phyloP scores from a whole-genome alignment of 2,888 invertebrate genomes.

The Sinopyrophorus schimmeli region DNA sequence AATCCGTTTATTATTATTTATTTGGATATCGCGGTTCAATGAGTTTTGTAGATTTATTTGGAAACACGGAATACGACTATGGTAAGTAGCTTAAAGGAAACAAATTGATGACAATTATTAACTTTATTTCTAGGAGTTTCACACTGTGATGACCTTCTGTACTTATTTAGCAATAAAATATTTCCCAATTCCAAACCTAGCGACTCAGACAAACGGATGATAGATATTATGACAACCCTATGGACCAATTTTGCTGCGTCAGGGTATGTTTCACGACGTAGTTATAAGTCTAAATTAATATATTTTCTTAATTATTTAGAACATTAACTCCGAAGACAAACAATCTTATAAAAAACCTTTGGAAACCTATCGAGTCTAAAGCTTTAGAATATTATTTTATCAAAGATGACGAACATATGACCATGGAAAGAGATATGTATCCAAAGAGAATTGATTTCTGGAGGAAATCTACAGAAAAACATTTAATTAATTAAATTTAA shows the following conservation, averaged over 20 bases:
- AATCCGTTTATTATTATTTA: constrained; percentile 68
- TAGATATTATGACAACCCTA: constrained; percentile 64
- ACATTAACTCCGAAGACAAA: constrained; percentile 65
- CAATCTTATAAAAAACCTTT: constrained; percentile 55
- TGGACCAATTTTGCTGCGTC: constrained; percentile 78
- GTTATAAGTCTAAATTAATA: no score
- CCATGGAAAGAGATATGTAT: constrained; percentile 60
- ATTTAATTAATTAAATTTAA: constrained; percentile 11
- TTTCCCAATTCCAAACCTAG: constrained; percentile 63
- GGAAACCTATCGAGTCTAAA: constrained; percentile 60
- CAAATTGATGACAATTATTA: no score
- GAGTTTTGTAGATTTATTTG: constrained; percentile 74
- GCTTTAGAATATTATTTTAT: constrained; percentile 58
- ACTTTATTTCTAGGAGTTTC: constrained; percentile 64
- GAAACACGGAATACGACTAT: constrained; percentile 59
- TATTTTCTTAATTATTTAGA: constrained; percentile 50
- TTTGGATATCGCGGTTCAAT: constrained; percentile 67
- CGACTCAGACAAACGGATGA: constrained; percentile 62
- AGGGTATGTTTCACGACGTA: no score
- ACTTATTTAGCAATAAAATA: constrained; percentile 50
- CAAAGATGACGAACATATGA: constrained; percentile 52
- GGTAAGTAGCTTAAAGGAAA: no score
- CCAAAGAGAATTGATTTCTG: constrained; percentile 66
- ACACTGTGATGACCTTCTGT: constrained; percentile 73
- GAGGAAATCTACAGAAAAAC: no score